Evolutionary conservation across 2,888 invertebrate species (phyloP), one percentile per base, ranked within the genome.

Genomic region (Bombylius discolor): DNA sequence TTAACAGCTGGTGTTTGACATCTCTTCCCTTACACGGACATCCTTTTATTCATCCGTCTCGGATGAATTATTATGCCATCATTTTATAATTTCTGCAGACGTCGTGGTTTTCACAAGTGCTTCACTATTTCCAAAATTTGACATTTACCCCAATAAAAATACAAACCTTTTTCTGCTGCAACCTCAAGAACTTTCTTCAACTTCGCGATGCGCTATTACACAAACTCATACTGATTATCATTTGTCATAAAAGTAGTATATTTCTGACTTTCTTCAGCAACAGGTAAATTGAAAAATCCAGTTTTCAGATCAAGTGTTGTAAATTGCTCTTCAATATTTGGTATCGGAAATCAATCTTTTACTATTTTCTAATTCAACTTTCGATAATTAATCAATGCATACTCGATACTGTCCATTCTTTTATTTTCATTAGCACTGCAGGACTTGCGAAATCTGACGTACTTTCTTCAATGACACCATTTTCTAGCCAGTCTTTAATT

Each of bases 351-450:
- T 48, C 62, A 57, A 47, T 68, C 67, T 51, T 65, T 66, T 1
- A 63, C 54, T 2, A 69, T 64, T 49, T 66, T 63, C 34, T 62
- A 53, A 60, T 74, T 73, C 5, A 72, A 49, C 33, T 57, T 57
- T 23, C 72, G 55, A 57, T n/a, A n/a, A n/a, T n/a, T 67, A 74
- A 56, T 73, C 71, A 0, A 72, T 62, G 56, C 70, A 72, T 58
- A 59, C 8, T 36, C 59, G 53, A 23, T 47, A 44, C 14, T 49
- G n/a, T 13, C 53, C 51, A 47, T 59, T 54, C 49, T 53, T 56
- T 47, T 59, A n/a, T 59, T 47, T 62, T 63, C 12, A 58, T n/a
- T n/a, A n/a, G n/a, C n/a, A n/a, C 57, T 7, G 59, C 55, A 14
- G 59, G 58, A 36, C 57, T 59, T 2, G 67, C 63, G 49, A 65